A percentile compares a stretch with the other conserved stretches of the same genome.
phyloP scores from a whole-genome alignment of 2,113 vertebrate genomes.

The Macrotus californicus region DNA sequence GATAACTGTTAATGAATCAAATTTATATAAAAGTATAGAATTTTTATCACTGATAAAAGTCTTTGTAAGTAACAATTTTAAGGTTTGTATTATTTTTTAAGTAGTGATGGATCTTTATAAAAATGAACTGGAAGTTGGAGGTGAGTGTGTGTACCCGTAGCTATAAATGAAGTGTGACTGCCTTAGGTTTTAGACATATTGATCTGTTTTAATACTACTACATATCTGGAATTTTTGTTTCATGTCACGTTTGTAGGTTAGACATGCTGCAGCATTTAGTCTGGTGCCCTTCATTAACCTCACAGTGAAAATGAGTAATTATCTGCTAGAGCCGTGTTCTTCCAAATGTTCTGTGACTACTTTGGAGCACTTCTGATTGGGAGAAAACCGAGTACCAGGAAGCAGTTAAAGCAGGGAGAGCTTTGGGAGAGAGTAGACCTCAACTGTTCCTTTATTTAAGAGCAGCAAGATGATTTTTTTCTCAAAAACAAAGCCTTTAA shows the following conservation, averaged over 20 bases:
- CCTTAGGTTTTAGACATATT: neutral
- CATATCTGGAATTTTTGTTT: neutral
- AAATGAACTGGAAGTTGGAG: neutral
- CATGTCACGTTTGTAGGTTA: neutral
- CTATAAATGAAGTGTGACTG: neutral
- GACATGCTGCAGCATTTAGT: neutral
- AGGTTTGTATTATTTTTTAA: neutral
- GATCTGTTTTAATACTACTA: neutral
- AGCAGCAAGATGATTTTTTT: neutral
- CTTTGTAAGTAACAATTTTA: constrained; percentile 9
- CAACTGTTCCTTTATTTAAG: neutral
- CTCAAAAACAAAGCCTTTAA: neutral
- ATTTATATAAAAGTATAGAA: neutral
- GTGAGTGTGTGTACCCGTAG: neutral
- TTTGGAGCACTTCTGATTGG: neutral
- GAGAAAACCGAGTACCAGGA: neutral
- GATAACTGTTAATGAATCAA: neutral
- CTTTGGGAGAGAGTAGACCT: neutral
- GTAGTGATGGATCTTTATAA: neutral
- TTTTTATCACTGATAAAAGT: neutral
- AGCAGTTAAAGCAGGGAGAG: neutral
- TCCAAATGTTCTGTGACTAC: neutral
- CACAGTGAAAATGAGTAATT: neutral
- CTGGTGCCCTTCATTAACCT: neutral
- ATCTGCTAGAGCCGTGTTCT: neutral